Conservation (phyloP, 2,888 invertebrate species). For the Polylopha cassiicola region DNA sequence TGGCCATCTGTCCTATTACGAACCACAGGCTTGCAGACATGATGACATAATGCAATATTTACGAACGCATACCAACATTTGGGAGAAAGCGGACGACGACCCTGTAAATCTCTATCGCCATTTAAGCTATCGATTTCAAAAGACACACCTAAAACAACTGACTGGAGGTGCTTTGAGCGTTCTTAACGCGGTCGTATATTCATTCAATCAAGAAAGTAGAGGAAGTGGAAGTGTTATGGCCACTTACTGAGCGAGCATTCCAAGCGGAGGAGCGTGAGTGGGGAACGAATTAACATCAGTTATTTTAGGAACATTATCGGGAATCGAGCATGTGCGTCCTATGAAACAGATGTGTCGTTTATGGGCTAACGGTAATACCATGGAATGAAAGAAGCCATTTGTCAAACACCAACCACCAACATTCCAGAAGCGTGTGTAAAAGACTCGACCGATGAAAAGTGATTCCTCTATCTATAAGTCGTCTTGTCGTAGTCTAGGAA, state of each 20-base stretch:
- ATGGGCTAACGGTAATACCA: constrained; percentile 36
- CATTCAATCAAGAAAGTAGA: constrained; percentile 50
- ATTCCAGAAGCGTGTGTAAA: constrained; percentile 10
- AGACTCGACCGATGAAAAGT: constrained; percentile 3
- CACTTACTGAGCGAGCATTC: constrained; percentile 52
- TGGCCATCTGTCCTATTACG: constrained; percentile 30
- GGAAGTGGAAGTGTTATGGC: constrained; percentile 51
- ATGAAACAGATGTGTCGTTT: constrained; percentile 49
- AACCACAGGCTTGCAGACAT: constrained; percentile 30
- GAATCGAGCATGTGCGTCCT: constrained; percentile 43
- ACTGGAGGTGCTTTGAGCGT: constrained; percentile 34
- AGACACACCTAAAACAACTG: constrained; percentile 38
- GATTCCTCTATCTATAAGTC: constrained; percentile 9
- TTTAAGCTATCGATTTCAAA: constrained; percentile 43
- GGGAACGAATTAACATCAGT: constrained; percentile 54
- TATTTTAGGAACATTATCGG: constrained; percentile 60
- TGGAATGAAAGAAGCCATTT: constrained; percentile 37
- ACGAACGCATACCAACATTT: constrained; percentile 43
- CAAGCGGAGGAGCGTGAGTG: constrained; percentile 46
- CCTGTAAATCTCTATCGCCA: constrained; percentile 45
- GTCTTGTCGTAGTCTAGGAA: constrained; percentile 7
- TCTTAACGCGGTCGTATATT: constrained; percentile 42
- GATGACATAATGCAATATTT: constrained; percentile 51
- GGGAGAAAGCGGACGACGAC: constrained; percentile 63
- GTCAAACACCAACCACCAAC: constrained; percentile 27